phyloP scores from a whole-genome alignment of 2,888 invertebrate species.

The Idaea aversata region DNA sequence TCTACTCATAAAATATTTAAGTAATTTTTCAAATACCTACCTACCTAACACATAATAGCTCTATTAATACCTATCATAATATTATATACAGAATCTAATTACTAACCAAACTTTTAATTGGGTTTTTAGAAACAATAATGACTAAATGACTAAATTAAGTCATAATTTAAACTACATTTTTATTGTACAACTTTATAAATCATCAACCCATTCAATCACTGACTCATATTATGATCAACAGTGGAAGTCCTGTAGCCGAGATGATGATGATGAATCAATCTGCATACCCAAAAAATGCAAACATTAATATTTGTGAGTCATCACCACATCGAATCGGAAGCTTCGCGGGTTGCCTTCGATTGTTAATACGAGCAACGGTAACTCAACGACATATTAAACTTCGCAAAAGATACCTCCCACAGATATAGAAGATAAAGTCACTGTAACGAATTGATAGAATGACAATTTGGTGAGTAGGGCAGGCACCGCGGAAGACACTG shows the following conservation, averaged over 20 bases:
- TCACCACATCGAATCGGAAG: conserved; percentile 43
- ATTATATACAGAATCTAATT: not conserved
- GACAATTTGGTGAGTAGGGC: conserved; percentile 78
- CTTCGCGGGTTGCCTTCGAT: conserved; percentile 38
- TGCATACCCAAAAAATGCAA: conserved; percentile 19
- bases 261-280: conserved; percentile 7
- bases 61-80: conserved; percentile 7
- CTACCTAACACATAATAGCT: not conserved
- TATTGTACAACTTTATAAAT: too few species aligned
- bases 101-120: conserved; percentile 2
- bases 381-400: conserved; percentile 34
- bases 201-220: too few species aligned
- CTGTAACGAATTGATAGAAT: conserved; percentile 76
- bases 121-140: not conserved
- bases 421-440: conserved; percentile 69
- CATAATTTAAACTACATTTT: too few species aligned
- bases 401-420: conserved; percentile 47
- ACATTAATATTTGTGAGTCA: conserved; percentile 36
- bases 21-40: conserved; percentile 5
- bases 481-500: conserved; percentile 56
- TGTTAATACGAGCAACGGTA: conserved; percentile 54
- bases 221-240: too few species aligned
- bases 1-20: conserved; percentile 24
- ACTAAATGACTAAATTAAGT: too few species aligned
- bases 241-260: too few species aligned